Evolutionary conservation across 2,113 vertebrate species (phyloP), one percentile per base, ranked within the genome.

Genomic region (Chunga burmeisteri): DNA sequence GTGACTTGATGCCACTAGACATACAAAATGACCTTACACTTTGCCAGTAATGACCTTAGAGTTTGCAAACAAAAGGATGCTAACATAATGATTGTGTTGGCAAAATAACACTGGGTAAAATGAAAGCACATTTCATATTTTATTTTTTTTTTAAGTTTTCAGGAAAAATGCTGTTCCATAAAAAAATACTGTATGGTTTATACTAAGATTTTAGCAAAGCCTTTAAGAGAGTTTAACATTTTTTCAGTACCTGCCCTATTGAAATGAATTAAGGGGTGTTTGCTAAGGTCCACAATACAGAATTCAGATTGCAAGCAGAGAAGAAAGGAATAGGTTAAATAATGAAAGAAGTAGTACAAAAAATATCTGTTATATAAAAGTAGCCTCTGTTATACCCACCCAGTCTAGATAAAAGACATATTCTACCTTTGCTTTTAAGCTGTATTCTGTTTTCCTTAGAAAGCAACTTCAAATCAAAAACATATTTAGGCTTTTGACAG

Each of bases 31-130:
- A 85, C 36, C 72, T 90, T 90, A 94, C 29, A 58, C 8, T 59
- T 87, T 87, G 46, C 15, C 34, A 84, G n/a, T 70, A 71, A 82
- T 84, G n/a, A 95, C 63, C 77, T 81, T 82, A 75, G 56, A 93
- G 53, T 83, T 27, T 90, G 20, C 50, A 91, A 89, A 30, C 88
- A 78, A 83, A 87, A 93, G 72, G 79, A 90, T 95, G 92, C n/a
- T 91, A 93, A 86, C 16, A 11, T 40, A 81, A 56, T 68, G 55
- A 75, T 90, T 38, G 5, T 73, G 5, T 78, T 96, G 87, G 42
- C 40, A 90, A 90, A 93, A 92, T 85, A 92, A 92, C 34, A 56
- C 25, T 19, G 11, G 9, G 18, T 53, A 70, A 93, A 95, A 74
- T 70, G 13, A 81, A 90, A 86, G 11, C 13, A 50, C 3, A 36